Conservation (phyloP, 2,797 vertebrate species). For the Ptychobarbus kaznakovi region DNA sequence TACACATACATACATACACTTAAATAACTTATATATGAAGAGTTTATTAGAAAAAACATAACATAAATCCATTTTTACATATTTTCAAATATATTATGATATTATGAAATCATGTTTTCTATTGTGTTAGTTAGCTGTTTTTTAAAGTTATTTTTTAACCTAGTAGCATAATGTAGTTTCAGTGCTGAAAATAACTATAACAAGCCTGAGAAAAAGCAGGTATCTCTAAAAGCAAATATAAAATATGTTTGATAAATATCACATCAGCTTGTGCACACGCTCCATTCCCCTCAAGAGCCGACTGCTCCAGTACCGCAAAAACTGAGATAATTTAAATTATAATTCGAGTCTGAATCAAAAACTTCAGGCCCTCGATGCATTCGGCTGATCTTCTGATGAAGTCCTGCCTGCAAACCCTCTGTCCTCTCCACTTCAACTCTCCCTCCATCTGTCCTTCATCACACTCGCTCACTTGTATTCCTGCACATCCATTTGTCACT, state of each 20-base stretch:
- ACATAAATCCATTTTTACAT: too few relatives aligned
- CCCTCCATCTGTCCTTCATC: not conserved
- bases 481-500: not conserved
- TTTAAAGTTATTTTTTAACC: too few relatives aligned
- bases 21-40: too few relatives aligned
- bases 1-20: too few relatives aligned
- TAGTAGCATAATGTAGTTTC: not conserved
- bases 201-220: conserved; percentile 5
- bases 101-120: too few relatives aligned
- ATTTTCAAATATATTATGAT: too few relatives aligned
- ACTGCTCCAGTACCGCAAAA: conserved; percentile 26
- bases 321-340: conserved; percentile 45
- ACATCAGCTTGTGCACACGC: conserved; percentile 40
- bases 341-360: conserved; percentile 35
- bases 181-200: not conserved
- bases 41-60: too few relatives aligned
- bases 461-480: not conserved
- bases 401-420: conserved; percentile 14
- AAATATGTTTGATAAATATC: conserved; percentile 51
- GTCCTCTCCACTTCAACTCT: conserved; percentile 10
- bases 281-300: conserved; percentile 41
- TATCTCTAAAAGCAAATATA: conserved; percentile 34
- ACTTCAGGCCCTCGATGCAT: conserved; percentile 12
- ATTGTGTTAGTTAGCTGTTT: too few relatives aligned
- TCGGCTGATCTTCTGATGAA: conserved; percentile 19